Evolutionary conservation across 2,113 vertebrate genomes (phyloP).

Genomic region (Trichomycterus rosablanca): DNA sequence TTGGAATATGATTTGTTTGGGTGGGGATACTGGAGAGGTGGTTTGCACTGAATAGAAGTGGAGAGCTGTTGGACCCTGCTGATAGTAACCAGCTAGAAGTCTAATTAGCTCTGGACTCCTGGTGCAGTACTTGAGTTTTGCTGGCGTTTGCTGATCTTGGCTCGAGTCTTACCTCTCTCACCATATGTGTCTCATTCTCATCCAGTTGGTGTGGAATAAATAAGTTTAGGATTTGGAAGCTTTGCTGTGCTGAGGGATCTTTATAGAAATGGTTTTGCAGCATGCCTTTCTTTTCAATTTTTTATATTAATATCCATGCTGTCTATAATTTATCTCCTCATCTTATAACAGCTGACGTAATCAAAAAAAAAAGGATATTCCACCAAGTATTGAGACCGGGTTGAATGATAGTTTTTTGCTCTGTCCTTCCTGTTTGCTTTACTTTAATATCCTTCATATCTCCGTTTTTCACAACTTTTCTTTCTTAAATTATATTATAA

Average conservation of each 20-base stretch:
- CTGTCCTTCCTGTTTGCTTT: too few relatives aligned
- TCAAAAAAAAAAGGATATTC: too few relatives aligned
- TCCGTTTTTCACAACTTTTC: too few relatives aligned
- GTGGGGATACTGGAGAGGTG: not conserved
- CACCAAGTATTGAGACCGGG: too few relatives aligned
- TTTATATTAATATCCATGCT: too few relatives aligned
- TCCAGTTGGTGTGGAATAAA: slow-evolving; percentile 26
- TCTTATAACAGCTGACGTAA: too few relatives aligned
- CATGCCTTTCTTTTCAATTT: not conserved
- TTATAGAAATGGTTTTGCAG: not conserved
- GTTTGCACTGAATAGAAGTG: slow-evolving; percentile 4
- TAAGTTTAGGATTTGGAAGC: slow-evolving; percentile 22
- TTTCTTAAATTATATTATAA: too few relatives aligned
- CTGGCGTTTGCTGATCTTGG: slow-evolving; percentile 21
- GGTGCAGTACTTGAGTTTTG: slow-evolving; percentile 31
- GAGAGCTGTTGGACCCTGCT: slow-evolving; percentile 5
- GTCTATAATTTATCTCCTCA: too few relatives aligned
- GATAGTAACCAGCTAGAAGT: slow-evolving; percentile 9
- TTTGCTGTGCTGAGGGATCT: not conserved
- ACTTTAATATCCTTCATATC: too few relatives aligned
- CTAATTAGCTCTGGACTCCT: slow-evolving; percentile 34
- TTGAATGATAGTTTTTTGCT: not conserved
- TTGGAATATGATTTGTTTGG: slow-evolving; percentile 14
- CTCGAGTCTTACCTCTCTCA: slow-evolving; percentile 23
- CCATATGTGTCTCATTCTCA: slow-evolving; percentile 31